A percentile compares a stretch with the other conserved stretches of the same genome.
Conservation (phyloP, 2,888 invertebrate genomes). For the Chrysolina haemoptera region DNA sequence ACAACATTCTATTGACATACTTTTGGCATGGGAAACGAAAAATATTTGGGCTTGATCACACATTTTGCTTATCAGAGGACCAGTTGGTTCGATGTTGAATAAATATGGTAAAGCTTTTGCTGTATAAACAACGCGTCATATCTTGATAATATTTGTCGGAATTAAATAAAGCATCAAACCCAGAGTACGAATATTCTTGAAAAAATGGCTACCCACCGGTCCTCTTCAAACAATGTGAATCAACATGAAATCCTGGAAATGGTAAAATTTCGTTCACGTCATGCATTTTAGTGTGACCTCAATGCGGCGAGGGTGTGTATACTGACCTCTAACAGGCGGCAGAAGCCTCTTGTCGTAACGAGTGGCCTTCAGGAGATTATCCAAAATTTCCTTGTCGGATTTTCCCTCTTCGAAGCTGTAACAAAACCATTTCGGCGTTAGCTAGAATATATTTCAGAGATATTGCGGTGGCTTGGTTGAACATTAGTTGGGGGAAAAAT, state of each 20-base stretch:
- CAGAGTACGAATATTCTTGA: background rate
- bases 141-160: background rate
- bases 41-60: no score
- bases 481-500: no score
- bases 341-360: conserved; percentile 94
- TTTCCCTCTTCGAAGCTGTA: conserved; percentile 90
- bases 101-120: background rate
- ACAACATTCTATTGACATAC: no score
- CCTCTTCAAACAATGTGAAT: conserved; percentile 8
- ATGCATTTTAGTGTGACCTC: conserved; percentile 29
- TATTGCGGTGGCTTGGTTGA: no score
- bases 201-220: background rate
- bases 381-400: conserved; percentile 94
- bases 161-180: background rate
- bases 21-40: no score
- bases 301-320: conserved; percentile 20
- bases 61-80: no score
- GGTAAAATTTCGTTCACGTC: background rate
- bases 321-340: conserved; percentile 89
- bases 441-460: background rate
- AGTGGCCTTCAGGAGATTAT: conserved; percentile 88
- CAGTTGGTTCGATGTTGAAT: no score
- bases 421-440: conserved; percentile 21
- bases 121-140: background rate
- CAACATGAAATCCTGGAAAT: background rate